Conservation (phyloP, 2,113 vertebrate genomes). For the Brienomyrus longianalis region DNA sequence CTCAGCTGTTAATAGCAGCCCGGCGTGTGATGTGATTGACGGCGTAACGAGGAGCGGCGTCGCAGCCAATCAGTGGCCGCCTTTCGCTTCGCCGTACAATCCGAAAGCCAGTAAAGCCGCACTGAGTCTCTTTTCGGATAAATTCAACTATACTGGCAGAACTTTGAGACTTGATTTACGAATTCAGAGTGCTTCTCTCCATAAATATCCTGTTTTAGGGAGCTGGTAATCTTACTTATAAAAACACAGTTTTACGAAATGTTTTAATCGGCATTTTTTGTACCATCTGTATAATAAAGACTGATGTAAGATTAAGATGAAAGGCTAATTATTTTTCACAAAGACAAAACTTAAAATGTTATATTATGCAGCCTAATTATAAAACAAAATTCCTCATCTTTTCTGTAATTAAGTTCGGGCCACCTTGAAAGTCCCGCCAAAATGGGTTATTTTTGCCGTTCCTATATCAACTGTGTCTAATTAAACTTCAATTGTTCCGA, state of each 20-base stretch:
- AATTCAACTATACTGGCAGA: not conserved
- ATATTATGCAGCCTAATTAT: not conserved
- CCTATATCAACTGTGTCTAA: not conserved
- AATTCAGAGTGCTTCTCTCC: not conserved
- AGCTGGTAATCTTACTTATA: not conserved
- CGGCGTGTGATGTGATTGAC: conserved; percentile 74
- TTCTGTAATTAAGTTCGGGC: not conserved
- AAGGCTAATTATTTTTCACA: not conserved
- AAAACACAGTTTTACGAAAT: not conserved
- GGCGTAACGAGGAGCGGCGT: conserved; percentile 65
- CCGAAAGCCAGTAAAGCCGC: not conserved
- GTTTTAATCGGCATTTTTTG: not conserved
- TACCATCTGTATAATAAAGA: not conserved
- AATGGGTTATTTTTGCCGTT: not conserved
- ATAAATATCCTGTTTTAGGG: not conserved
- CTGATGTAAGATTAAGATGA: not conserved
- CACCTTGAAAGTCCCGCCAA: not conserved
- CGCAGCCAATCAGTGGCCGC: conserved; percentile 74
- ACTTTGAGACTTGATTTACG: not conserved
- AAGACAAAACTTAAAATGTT: not conserved
- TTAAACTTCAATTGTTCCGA: not conserved
- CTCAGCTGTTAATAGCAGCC: conserved; percentile 63
- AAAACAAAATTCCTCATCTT: not conserved
- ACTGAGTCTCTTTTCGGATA: not conserved
- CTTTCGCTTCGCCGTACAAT: conserved; percentile 32